phyloP scores from a whole-genome alignment of 1,140 invertebrate species.

The Rhynchophorus ferrugineus region DNA sequence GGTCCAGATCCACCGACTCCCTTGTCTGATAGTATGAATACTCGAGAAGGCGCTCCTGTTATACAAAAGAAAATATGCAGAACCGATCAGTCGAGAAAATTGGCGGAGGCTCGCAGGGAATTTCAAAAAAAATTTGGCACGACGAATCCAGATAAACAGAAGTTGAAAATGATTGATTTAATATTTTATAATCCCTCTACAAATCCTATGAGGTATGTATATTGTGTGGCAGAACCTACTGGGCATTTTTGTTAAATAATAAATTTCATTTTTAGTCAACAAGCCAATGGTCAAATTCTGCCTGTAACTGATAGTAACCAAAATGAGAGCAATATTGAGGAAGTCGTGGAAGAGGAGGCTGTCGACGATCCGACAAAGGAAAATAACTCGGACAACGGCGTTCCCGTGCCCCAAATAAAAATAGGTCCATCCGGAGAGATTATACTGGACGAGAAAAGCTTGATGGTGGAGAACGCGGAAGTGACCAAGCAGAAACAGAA shows the following conservation, averaged over 20 bases:
- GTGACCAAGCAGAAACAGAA: slow-evolving; percentile 51
- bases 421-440: slow-evolving; percentile 80
- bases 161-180: slow-evolving; percentile 82
- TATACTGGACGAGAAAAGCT: slow-evolving; percentile 78
- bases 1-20: slow-evolving; percentile 12
- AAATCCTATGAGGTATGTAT: slow-evolving; percentile 52
- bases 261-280: neutral
- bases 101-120: slow-evolving; percentile 49
- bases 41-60: slow-evolving; percentile 27
- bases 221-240: neutral
- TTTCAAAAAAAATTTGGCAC: slow-evolving; percentile 51
- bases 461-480: slow-evolving; percentile 70
- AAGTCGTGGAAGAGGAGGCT: no score
- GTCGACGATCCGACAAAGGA: slow-evolving; percentile 39
- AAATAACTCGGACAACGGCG: slow-evolving; percentile 44
- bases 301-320: no score
- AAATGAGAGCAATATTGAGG: no score
- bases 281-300: slow-evolving; percentile 12
- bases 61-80: slow-evolving; percentile 32
- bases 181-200: slow-evolving; percentile 80
- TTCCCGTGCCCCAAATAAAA: slow-evolving; percentile 78
- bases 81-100: slow-evolving; percentile 45
- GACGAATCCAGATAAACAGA: slow-evolving; percentile 53
- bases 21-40: slow-evolving; percentile 10
- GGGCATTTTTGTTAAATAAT: neutral